These are phyloP conservation scores for Acyrthosiphon pisum DNA, from an alignment of 1,140 invertebrate species.

Conservation along the genomic window DNA sequence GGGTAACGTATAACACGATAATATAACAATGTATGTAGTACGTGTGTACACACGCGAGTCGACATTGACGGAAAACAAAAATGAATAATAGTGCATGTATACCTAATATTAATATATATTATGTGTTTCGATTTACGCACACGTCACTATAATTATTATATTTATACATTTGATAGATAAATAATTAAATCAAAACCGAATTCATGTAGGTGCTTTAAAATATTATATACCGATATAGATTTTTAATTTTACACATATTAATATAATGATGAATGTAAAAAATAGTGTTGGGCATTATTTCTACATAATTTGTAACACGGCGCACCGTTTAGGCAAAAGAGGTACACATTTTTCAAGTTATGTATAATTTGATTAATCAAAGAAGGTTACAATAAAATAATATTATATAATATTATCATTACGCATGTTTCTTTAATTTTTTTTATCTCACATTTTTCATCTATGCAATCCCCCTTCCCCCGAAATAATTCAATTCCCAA, in stretches of 20 bases:
- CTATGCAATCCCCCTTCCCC: neutral
- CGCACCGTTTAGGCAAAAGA: neutral
- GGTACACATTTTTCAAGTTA: neutral
- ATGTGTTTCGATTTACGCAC: neutral
- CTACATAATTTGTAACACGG: neutral
- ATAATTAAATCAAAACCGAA: neutral
- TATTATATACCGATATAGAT: neutral
- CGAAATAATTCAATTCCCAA: neutral
- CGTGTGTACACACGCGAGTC: neutral
- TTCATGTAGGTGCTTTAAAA: neutral
- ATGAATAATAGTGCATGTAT: neutral
- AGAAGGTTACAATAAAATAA: too few species aligned
- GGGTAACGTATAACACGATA: neutral
- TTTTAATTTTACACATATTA: neutral
- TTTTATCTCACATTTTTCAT: neutral
- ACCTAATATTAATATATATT: neutral
- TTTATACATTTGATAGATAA: neutral
- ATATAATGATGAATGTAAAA: neutral
- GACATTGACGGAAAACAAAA: neutral
- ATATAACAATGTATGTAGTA: neutral
- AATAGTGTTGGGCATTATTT: neutral
- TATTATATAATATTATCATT: too few species aligned
- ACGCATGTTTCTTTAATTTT: too few species aligned
- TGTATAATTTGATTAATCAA: neutral
- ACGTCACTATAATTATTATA: neutral